Conservation (phyloP, 2,888 invertebrate species). For the Euzophera pinguis region DNA sequence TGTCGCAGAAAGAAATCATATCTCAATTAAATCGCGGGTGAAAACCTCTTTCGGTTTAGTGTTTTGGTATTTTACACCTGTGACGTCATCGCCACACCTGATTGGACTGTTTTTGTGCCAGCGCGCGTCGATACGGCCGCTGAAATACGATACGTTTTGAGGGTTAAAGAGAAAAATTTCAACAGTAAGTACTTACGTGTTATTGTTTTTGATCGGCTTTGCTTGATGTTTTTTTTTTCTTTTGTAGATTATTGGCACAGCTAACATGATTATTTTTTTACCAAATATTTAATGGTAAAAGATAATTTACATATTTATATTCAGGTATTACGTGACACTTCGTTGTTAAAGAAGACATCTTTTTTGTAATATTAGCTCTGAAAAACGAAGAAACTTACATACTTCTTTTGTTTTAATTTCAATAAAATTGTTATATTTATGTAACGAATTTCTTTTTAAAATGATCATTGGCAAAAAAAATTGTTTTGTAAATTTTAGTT, state of each 20-base stretch:
- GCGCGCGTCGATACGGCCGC: slow-evolving; percentile 35
- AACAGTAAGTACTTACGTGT: slow-evolving; percentile 35
- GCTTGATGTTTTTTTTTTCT: background rate
- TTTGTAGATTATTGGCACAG: background rate
- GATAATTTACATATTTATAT: too few relatives aligned
- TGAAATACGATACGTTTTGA: slow-evolving; percentile 38
- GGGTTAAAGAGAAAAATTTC: slow-evolving; percentile 40
- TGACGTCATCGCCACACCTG: slow-evolving; percentile 32
- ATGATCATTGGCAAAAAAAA: too few relatives aligned
- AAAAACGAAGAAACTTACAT: too few relatives aligned
- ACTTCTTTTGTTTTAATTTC: too few relatives aligned
- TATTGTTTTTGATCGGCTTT: slow-evolving; percentile 15
- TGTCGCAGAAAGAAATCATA: slow-evolving; percentile 53
- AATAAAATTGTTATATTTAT: too few relatives aligned
- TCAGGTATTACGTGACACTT: too few relatives aligned
- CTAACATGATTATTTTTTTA: background rate
- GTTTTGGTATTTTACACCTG: slow-evolving; percentile 31
- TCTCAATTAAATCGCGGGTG: slow-evolving; percentile 55
- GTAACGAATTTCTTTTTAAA: too few relatives aligned
- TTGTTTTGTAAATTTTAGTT: too few relatives aligned
- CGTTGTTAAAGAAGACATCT: too few relatives aligned
- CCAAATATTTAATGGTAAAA: background rate
- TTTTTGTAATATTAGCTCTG: too few relatives aligned
- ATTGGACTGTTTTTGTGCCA: slow-evolving; percentile 24
- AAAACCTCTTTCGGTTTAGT: slow-evolving; percentile 25